Percentiles rank a stretch among this genome's conserved stretches.
These are phyloP conservation scores for Neomicropteryx cornuta DNA, from an alignment of 1,140 invertebrate genomes.

Conservation along the genomic window DNA sequence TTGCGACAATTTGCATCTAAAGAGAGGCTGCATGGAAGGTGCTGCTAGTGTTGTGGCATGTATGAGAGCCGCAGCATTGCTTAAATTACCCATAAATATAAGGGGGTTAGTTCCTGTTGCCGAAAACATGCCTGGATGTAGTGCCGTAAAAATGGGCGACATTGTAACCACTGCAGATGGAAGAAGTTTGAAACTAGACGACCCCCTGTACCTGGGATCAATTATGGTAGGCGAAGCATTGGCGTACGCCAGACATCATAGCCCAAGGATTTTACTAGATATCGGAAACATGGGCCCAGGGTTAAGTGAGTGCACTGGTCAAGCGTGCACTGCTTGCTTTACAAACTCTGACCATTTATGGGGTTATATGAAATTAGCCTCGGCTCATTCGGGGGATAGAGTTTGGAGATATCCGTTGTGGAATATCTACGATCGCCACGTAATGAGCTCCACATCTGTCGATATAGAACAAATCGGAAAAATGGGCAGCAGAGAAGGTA, in stretches of 20 bases:
- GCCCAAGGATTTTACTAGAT: slow-evolving; percentile 30
- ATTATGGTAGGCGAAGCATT: slow-evolving; percentile 83
- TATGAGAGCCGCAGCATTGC: slow-evolving; percentile 54
- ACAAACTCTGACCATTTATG: slow-evolving; percentile 55
- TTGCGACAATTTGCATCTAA: slow-evolving; percentile 61
- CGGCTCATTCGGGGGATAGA: slow-evolving; percentile 67
- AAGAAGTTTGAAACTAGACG: slow-evolving; percentile 76
- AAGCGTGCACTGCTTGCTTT: slow-evolving; percentile 69
- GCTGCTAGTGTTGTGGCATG: slow-evolving; percentile 68
- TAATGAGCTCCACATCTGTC: slow-evolving; percentile 47
- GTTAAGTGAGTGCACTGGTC: slow-evolving; percentile 59
- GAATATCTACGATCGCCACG: slow-evolving; percentile 61
- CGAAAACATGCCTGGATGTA: slow-evolving; percentile 33
- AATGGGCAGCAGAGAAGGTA: slow-evolving; percentile 53
- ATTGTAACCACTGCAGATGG: too few relatives aligned
- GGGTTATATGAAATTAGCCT: slow-evolving; percentile 50
- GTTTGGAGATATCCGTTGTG: slow-evolving; percentile 86
- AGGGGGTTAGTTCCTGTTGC: slow-evolving; percentile 40
- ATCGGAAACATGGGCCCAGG: slow-evolving; percentile 32
- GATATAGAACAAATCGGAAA: slow-evolving; percentile 80
- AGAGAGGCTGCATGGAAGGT: slow-evolving; percentile 87
- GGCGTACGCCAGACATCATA: slow-evolving; percentile 47
- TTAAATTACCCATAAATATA: slow-evolving; percentile 67
- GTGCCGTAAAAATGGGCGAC: too few relatives aligned
- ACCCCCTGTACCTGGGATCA: slow-evolving; percentile 80